These are phyloP conservation scores for Cottoperca gobio DNA, from an alignment of 2,797 vertebrate genomes.

Conservation along the genomic window DNA sequence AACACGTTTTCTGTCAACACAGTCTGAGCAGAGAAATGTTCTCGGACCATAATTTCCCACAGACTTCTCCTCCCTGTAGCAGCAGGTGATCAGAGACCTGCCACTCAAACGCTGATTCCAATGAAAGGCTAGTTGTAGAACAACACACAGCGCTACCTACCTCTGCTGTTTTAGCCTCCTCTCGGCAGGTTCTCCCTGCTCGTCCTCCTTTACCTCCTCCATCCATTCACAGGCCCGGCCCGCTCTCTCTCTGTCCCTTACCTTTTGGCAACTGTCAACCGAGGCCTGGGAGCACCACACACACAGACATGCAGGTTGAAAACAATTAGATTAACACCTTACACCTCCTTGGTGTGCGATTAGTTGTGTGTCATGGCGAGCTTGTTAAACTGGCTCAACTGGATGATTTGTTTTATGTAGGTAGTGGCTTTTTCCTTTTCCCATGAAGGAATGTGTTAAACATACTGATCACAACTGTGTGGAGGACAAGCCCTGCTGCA, in stretches of 20 bases:
- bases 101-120: slow-evolving; percentile 15
- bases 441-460: slow-evolving; percentile 60
- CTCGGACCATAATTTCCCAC: neutral
- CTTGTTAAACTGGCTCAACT: slow-evolving; percentile 66
- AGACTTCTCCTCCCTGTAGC: neutral
- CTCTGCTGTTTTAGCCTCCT: slow-evolving; percentile 21
- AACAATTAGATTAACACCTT: neutral
- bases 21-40: neutral
- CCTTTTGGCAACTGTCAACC: slow-evolving; percentile 25
- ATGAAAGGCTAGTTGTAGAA: slow-evolving; percentile 48
- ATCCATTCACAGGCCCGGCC: slow-evolving; percentile 43
- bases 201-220: slow-evolving; percentile 32
- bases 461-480: slow-evolving; percentile 34
- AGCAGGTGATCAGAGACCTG: slow-evolving; percentile 11
- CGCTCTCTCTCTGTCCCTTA: neutral
- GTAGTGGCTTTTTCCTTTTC: slow-evolving; percentile 29
- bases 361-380: neutral
- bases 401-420: slow-evolving; percentile 37
- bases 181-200: slow-evolving; percentile 1
- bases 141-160: slow-evolving; percentile 47
- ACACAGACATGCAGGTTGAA: slow-evolving; percentile 17
- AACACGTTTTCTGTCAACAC: slow-evolving; percentile 2
- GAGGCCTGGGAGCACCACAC: slow-evolving; percentile 43
- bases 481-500: slow-evolving; percentile 40
- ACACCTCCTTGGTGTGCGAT: neutral